A percentile compares a stretch with the other conserved stretches of the same genome.
These are phyloP conservation scores for Diorhabda elongata DNA, from an alignment of 1,140 invertebrate genomes.

Conservation along the genomic window DNA sequence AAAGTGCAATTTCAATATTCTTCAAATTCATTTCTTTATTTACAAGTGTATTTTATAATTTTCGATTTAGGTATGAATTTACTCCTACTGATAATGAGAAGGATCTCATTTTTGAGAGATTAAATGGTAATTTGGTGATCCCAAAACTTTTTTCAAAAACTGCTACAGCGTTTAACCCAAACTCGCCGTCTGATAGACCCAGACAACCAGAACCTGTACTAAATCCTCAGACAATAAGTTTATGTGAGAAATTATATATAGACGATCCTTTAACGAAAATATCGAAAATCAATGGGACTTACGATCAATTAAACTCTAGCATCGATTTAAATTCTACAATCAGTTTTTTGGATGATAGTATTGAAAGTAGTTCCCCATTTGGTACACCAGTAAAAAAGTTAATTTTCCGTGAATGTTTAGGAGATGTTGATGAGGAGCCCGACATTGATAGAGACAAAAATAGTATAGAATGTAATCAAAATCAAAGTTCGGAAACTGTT, in stretches of 20 bases:
- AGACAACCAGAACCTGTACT: slow-evolving; percentile 51
- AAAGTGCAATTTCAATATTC: too few relatives aligned
- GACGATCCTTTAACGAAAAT: slow-evolving; percentile 67
- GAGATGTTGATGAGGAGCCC: too few relatives aligned
- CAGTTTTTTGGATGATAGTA: slow-evolving; percentile 25
- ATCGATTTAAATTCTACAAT: slow-evolving; percentile 20
- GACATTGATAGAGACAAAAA: too few relatives aligned
- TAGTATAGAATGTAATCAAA: too few relatives aligned
- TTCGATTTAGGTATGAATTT: slow-evolving; percentile 63
- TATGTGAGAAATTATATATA: slow-evolving; percentile 77
- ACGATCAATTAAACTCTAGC: slow-evolving; percentile 17
- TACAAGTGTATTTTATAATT: slow-evolving; percentile 5
- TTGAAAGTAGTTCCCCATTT: not conserved
- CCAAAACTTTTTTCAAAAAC: slow-evolving; percentile 77
- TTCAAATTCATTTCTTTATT: too few relatives aligned
- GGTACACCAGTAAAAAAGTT: too few relatives aligned
- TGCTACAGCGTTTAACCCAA: slow-evolving; percentile 59
- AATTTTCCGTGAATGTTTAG: too few relatives aligned
- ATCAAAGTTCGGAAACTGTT: too few relatives aligned
- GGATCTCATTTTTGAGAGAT: slow-evolving; percentile 57
- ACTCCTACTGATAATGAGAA: slow-evolving; percentile 74
- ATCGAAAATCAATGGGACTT: slow-evolving; percentile 34
- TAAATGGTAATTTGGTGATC: slow-evolving; percentile 63
- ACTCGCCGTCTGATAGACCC: slow-evolving; percentile 39
- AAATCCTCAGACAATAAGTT: slow-evolving; percentile 77